phyloP scores from a whole-genome alignment of 2,888 invertebrate genomes.

The Drosophila nr. perissopoda region DNA sequence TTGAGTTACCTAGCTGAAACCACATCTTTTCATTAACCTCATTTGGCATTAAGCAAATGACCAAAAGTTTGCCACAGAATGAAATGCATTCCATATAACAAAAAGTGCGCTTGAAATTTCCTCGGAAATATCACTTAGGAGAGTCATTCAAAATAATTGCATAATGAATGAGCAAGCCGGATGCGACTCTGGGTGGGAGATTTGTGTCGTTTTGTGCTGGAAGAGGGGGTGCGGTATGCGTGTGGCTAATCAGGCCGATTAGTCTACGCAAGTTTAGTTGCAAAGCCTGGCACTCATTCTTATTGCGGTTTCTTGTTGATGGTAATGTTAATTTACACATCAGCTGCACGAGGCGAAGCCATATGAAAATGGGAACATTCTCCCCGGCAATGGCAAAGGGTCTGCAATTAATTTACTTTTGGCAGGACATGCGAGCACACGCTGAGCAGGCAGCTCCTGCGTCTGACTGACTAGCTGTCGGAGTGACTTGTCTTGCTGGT shows the following conservation, averaged over 20 bases:
- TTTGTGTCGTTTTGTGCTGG: background rate
- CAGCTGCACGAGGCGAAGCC: constrained; percentile 42
- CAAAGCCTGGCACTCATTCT: constrained; percentile 35
- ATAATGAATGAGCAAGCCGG: constrained; percentile 71
- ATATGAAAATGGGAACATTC: constrained; percentile 39
- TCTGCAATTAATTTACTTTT: constrained; percentile 77
- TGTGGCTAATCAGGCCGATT: constrained; percentile 78
- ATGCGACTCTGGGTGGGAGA: constrained; percentile 19
- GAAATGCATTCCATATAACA: constrained; percentile 26
- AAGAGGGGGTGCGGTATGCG: constrained; percentile 33
- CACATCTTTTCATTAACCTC: constrained; percentile 1
- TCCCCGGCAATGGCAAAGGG: constrained; percentile 26
- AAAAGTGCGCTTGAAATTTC: constrained; percentile 34
- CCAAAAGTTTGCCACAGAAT: constrained; percentile 5
- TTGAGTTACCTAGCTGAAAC: background rate
- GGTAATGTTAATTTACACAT: constrained; percentile 78
- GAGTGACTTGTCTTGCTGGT: constrained; percentile 50
- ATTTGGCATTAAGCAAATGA: constrained; percentile 13
- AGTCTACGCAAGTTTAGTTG: constrained; percentile 70
- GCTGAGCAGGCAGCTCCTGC: constrained; percentile 48
- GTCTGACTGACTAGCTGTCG: constrained; percentile 6
- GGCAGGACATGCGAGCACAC: constrained; percentile 75
- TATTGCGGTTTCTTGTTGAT: constrained; percentile 51
- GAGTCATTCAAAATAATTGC: constrained; percentile 83
- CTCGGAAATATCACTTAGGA: constrained; percentile 79